A percentile compares a stretch with the other conserved stretches of the same genome.
These are phyloP conservation scores for Frankliniella intonsa DNA, from an alignment of 2,888 invertebrate species.

Conservation along the genomic window DNA sequence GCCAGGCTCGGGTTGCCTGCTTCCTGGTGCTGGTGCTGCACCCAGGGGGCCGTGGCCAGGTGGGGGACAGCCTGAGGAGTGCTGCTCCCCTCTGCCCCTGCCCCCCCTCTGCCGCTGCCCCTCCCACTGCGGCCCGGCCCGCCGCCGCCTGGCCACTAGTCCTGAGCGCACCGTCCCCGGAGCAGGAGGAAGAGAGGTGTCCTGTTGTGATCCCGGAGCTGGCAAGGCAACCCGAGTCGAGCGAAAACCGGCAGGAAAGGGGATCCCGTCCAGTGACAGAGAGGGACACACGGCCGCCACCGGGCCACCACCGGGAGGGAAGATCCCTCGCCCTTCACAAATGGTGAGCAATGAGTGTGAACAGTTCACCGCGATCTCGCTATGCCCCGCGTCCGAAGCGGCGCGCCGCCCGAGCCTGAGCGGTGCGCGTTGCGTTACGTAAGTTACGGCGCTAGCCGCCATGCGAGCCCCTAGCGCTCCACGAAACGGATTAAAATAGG, in stretches of 20 bases:
- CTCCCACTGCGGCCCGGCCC: background rate
- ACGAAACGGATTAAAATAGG: too few species aligned
- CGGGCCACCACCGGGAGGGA: too few species aligned
- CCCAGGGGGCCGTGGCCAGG: background rate
- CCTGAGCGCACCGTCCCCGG: background rate
- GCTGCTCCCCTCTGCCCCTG: too few species aligned
- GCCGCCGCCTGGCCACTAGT: background rate
- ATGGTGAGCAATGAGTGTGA: background rate
- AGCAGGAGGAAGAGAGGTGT: background rate
- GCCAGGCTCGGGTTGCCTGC: too few species aligned
- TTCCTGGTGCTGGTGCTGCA: too few species aligned
- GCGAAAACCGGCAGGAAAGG: too few species aligned
- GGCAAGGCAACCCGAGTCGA: too few species aligned
- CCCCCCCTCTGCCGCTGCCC: background rate
- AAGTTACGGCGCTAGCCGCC: background rate
- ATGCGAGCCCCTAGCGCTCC: too few species aligned
- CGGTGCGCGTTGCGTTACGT: background rate
- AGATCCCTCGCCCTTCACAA: background rate
- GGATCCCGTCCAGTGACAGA: too few species aligned
- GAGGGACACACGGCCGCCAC: too few species aligned
- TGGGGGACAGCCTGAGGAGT: background rate
- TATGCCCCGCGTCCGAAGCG: background rate
- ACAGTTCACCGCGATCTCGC: background rate
- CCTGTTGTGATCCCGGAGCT: too few species aligned
- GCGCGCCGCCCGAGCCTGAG: background rate